Evolutionary conservation across 2,113 vertebrate species (phyloP).

Genomic region (Gracilinanus agilis): DNA sequence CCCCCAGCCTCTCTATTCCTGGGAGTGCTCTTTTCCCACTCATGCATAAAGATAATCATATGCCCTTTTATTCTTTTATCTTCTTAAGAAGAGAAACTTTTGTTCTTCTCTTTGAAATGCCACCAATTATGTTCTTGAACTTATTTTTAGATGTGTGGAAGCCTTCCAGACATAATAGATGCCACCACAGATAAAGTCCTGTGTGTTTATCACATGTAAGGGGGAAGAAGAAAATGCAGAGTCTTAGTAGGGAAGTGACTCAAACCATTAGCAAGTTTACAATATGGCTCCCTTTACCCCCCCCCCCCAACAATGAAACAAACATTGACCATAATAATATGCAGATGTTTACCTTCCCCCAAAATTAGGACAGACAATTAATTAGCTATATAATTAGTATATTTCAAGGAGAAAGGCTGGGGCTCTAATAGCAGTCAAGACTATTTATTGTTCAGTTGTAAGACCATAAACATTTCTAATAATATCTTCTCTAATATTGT

Average conservation of each 20-base stretch:
- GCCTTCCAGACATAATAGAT: constrained; percentile 78
- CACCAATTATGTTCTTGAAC: constrained; percentile 68
- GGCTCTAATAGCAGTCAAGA: constrained; percentile 77
- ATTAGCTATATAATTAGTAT: constrained; percentile 80
- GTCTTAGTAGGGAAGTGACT: constrained; percentile 65
- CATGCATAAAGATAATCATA: constrained; percentile 69
- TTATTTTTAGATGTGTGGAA: constrained; percentile 76
- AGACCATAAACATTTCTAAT: constrained; percentile 78
- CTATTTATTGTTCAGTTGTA: constrained; percentile 77
- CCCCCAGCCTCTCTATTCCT: constrained; percentile 33
- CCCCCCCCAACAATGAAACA: constrained; percentile 76
- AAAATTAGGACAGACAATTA: constrained; percentile 77
- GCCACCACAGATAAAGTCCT: constrained; percentile 66
- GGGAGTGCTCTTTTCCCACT: constrained; percentile 26
- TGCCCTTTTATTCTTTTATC: constrained; percentile 67
- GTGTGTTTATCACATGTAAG: constrained; percentile 58
- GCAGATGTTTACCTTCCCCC: constrained; percentile 73
- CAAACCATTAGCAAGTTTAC: constrained; percentile 62
- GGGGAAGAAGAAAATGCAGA: constrained; percentile 57
- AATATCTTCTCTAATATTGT: constrained; percentile 81
- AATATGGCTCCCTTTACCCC: constrained; percentile 76
- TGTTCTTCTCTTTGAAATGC: constrained; percentile 73
- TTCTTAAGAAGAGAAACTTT: constrained; percentile 50
- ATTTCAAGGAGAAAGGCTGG: constrained; percentile 73
- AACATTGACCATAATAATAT: constrained; percentile 80